Evolutionary conservation across 2,113 vertebrate genomes (phyloP), one percentile per base, ranked within the genome.

Genomic region (Stigmatopora argus): DNA sequence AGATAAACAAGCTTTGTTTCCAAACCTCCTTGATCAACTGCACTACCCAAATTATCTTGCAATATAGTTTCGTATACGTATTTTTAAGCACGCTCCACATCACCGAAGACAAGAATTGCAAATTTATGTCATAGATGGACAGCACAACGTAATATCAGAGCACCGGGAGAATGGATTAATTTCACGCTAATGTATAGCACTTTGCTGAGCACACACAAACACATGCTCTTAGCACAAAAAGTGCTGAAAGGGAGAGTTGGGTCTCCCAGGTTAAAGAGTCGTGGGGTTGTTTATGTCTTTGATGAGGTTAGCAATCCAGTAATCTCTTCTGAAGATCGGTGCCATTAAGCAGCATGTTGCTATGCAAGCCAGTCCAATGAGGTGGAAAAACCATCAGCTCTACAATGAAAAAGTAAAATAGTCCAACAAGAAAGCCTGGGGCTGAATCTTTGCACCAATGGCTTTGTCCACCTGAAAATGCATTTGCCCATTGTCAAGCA

Each of bases 241-340:
- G 18, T 79, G 79, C 83, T 83, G 76, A 85, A 84, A 81, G 73
- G 65, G 67, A 77, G 61, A 78, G 77, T 79, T 59, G 64, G 72
- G 81, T 76, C 83, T 86, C 85, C 73, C 69, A 80, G 83, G 79
- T 85, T 78, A 79, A 78, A 81, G 67, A 83, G 83, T 78, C 77
- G 65, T 63, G 69, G 61, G 74, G 70, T 72, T 81, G 77, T 72
- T 75, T 71, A 83, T 80, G 82, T 71, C 78, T 85, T 83, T 80
- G 82, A 85, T 83, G 81, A 85, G 82, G 85, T 78, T 77, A 67
- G 85, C 78, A 64, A 77, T 78, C 69, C 77, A 67, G 72, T 83
- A 81, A 84, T 84, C 67, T 69, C 71, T 59, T 61, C 73, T 73
- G 65, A 77, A 80, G 65, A 69, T 62, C 78, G 57, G 61, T 68